Base-by-base conservation (phyloP, 2,797 vertebrate genomes). In the Pristis pectinata region DNA sequence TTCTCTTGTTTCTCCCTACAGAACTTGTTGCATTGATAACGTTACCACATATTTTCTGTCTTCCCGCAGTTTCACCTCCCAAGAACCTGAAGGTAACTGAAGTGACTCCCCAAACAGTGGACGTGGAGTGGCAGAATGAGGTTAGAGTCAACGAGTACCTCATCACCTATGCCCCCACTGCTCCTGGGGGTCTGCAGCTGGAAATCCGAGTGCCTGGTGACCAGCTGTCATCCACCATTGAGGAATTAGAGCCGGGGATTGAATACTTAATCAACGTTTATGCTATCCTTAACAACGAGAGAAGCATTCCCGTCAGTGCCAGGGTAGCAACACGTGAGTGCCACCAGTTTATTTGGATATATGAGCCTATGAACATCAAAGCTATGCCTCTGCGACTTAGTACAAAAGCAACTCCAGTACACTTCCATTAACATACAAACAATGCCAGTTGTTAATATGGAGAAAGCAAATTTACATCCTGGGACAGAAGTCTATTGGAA, bases 221-320 rank as follows among this genome's bases (percentile, higher is more conserved):
- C 96, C 97, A 97, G 95, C 98, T 98, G 0, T 96, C 96, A 1
- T 96, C 99, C 96, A 99, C 98, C 10, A 97, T 99, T 95, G 96
- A 80, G 1, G 98, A 99, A 95, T 97, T 99, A 61, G 99, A 99
- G 96, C 99, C 99, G 0, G 99, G 99, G 0, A 97, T 99, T 1
- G 99, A 99, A 96, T 99, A 99, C 94, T 97, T 99, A 13, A 98
- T 99, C 96, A 99, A 97, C 0, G 99, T 99, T 79, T 99, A 98
- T n/a, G 99, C 99, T 94, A 96, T 99, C 95, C 97, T 99, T 24
- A 99, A 97, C 96, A 99, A 99, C 97, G 98, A 98, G 97, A 98
- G 95, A 96, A 99, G 99, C 77, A 96, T 99, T 94, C 99, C 99
- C 0, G 98, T 99, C 96, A 99, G 98, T 0, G 99, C 99, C 89